Conservation (phyloP, 1,140 invertebrate genomes). For the Papilio helenus region DNA sequence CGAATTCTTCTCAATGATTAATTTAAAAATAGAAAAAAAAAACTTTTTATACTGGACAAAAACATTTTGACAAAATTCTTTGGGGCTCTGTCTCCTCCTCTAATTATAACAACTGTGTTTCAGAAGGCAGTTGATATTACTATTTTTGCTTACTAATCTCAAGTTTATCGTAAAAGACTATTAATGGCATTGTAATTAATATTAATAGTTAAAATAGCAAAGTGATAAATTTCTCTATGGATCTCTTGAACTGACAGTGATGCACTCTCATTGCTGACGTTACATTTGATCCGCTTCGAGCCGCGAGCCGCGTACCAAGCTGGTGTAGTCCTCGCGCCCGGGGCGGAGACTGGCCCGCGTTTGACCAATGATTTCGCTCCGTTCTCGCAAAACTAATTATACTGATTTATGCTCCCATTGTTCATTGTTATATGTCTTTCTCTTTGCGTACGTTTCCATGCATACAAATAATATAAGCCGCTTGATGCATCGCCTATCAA, state of each 20-base stretch:
- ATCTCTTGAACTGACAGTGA: background rate
- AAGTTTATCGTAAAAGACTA: too few relatives aligned
- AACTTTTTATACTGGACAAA: too few relatives aligned
- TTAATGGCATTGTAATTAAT: background rate
- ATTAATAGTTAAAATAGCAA: background rate
- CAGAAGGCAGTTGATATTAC: background rate
- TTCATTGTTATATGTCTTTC: constrained; percentile 82
- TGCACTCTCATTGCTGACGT: constrained; percentile 62
- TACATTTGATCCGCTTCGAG: constrained; percentile 60
- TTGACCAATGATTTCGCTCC: constrained; percentile 83
- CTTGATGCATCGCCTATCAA: constrained; percentile 67
- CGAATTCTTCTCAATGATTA: background rate
- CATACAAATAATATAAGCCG: constrained; percentile 54
- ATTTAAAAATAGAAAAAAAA: too few relatives aligned
- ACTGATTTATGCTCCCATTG: constrained; percentile 84
- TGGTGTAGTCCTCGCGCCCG: constrained; percentile 62
- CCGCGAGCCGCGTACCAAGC: constrained; percentile 68
- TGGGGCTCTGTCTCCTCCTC: too few relatives aligned
- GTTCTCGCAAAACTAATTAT: constrained; percentile 82
- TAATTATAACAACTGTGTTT: too few relatives aligned
- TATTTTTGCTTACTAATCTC: too few relatives aligned
- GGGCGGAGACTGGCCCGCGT: constrained; percentile 73
- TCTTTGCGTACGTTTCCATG: constrained; percentile 65
- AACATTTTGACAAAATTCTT: too few relatives aligned
- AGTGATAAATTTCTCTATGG: background rate